phyloP scores from a whole-genome alignment of 2,113 vertebrate species.

The Hassar affinis region DNA sequence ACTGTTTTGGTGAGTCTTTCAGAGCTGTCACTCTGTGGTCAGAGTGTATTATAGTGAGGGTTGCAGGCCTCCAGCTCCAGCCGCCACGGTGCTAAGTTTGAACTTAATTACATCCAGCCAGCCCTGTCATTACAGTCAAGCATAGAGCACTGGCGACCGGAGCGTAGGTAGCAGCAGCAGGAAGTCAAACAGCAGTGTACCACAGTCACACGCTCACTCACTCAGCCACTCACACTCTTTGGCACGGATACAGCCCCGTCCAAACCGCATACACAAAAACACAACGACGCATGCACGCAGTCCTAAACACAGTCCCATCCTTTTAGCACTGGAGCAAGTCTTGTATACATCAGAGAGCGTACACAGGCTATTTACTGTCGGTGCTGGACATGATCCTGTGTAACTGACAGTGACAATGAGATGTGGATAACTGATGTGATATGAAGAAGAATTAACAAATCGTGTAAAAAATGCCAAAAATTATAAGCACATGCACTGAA shows the following conservation, averaged over 20 bases:
- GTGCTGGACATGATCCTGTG: background rate
- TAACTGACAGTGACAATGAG: background rate
- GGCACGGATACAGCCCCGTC: constrained; percentile 35
- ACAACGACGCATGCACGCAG: constrained; percentile 28
- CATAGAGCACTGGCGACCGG: constrained; percentile 33
- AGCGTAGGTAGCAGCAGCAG: constrained; percentile 49
- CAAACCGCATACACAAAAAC: constrained; percentile 47
- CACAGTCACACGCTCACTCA: constrained; percentile 46
- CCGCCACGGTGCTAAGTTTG: constrained; percentile 60
- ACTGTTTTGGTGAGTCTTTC: constrained; percentile 44
- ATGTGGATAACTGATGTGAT: background rate
- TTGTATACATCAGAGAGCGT: background rate
- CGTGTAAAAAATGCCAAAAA: background rate
- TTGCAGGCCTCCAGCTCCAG: constrained; percentile 47
- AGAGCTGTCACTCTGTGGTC: constrained; percentile 52
- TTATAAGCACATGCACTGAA: background rate
- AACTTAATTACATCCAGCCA: constrained; percentile 59
- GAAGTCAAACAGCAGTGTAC: constrained; percentile 42
- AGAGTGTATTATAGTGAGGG: constrained; percentile 48
- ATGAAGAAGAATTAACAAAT: background rate
- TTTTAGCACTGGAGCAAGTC: background rate
- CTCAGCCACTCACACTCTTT: constrained; percentile 47
- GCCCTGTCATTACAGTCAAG: constrained; percentile 55
- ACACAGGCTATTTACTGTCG: constrained; percentile 9
- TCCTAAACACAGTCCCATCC: constrained; percentile 15